Evolutionary conservation across 2,888 invertebrate genomes (phyloP).

Genomic region (Parelbella ahira): DNA sequence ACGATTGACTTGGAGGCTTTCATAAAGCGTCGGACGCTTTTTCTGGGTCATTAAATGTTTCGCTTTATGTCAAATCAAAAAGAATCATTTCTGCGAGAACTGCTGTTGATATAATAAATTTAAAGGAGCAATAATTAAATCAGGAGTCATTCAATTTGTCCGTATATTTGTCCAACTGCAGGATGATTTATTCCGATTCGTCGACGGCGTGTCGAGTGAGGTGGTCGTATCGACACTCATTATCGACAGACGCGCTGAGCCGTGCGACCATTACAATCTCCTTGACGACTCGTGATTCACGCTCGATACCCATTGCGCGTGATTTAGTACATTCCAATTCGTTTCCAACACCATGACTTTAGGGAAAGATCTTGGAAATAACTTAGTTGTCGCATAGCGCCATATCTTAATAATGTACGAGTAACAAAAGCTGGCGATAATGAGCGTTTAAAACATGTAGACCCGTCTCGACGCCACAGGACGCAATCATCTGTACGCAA

Average conservation of each 20-base stretch:
- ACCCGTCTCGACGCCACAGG: too few species aligned
- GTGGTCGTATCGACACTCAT: slow-evolving; percentile 55
- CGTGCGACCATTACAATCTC: slow-evolving; percentile 62
- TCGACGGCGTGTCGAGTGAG: slow-evolving; percentile 26
- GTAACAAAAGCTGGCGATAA: too few species aligned
- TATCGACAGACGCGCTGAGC: slow-evolving; percentile 55
- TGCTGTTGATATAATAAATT: background rate
- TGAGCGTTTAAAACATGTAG: too few species aligned
- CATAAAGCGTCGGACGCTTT: slow-evolving; percentile 1
- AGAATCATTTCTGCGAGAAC: too few species aligned
- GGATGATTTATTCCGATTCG: too few species aligned
- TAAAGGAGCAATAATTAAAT: background rate
- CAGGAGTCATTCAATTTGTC: too few species aligned
- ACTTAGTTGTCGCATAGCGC: too few species aligned
- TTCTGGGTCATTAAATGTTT: background rate
- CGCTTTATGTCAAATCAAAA: background rate
- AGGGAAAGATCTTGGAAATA: too few species aligned
- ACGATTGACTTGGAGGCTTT: slow-evolving; percentile 7
- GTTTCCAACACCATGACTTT: too few species aligned
- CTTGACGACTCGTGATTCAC: slow-evolving; percentile 68
- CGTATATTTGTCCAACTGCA: background rate
- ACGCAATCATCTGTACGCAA: too few species aligned
- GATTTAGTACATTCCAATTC: too few species aligned
- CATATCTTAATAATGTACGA: too few species aligned
- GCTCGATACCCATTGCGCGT: slow-evolving; percentile 52